Conservation (phyloP, 2,113 vertebrate genomes). For the Phrynocephalus versicolor region DNA sequence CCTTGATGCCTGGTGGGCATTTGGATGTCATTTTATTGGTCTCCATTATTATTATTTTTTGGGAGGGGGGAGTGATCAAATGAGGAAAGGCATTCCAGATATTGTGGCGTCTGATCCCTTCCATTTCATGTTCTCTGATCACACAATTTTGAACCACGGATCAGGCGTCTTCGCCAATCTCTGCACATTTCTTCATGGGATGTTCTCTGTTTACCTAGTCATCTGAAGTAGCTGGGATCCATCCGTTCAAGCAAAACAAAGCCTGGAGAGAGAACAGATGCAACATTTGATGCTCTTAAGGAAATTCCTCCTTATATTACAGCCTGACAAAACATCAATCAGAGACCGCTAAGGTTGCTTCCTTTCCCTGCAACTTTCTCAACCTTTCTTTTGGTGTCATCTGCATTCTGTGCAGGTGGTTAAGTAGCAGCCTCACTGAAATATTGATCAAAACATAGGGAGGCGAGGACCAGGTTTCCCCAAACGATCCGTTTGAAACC, state of each 20-base stretch:
- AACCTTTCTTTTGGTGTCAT: not conserved
- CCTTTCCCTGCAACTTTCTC: constrained; percentile 35
- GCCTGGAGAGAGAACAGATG: constrained; percentile 39
- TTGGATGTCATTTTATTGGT: no score
- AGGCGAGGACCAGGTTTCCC: not conserved
- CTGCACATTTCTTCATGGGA: constrained; percentile 40
- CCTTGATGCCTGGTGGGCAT: no score
- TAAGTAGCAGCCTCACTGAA: constrained; percentile 47
- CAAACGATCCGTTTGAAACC: not conserved
- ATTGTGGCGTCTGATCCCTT: constrained; percentile 4
- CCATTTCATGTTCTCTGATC: constrained; percentile 18
- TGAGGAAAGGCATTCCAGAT: not conserved
- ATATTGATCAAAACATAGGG: constrained; percentile 47
- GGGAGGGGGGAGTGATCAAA: no score
- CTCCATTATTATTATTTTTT: no score
- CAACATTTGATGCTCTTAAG: constrained; percentile 54
- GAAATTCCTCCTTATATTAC: constrained; percentile 38
- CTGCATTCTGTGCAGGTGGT: not conserved
- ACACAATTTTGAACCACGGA: constrained; percentile 48
- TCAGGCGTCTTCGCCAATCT: constrained; percentile 50
- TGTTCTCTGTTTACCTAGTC: constrained; percentile 56
- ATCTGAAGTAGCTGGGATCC: constrained; percentile 50
- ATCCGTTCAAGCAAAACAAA: constrained; percentile 55
- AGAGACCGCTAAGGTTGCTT: not conserved
- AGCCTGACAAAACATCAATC: constrained; percentile 40